These are phyloP conservation scores for Holothuria scabra DNA, from an alignment of 53 echinoderm and acorn worm species.

Conservation along the genomic window DNA sequence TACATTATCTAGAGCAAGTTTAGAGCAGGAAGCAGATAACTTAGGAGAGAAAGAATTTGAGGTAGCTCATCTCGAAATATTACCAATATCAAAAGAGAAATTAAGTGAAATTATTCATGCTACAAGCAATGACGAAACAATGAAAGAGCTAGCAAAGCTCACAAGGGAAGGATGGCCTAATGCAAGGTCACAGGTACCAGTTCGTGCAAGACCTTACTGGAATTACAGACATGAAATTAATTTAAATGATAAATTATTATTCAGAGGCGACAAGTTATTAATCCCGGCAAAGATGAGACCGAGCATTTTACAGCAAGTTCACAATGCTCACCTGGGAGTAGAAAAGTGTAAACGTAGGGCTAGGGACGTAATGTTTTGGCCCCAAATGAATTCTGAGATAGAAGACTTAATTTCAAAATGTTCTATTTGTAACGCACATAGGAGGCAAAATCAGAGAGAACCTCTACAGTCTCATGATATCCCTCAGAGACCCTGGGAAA, in stretches of 20 bases:
- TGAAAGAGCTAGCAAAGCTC: background rate
- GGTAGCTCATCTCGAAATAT: too few species aligned
- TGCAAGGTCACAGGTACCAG: background rate
- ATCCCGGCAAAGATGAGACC: too few species aligned
- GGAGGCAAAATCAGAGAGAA: background rate
- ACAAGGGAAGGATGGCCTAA: constrained; percentile 42
- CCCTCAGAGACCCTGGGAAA: too few species aligned
- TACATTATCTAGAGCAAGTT: constrained; percentile 36
- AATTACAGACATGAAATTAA: constrained; percentile 52
- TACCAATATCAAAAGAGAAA: too few species aligned
- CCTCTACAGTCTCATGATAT: too few species aligned
- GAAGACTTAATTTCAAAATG: too few species aligned
- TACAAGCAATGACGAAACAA: constrained; percentile 23
- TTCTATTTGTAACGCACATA: constrained; percentile 42
- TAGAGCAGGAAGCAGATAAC: too few species aligned
- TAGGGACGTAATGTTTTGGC: constrained; percentile 39
- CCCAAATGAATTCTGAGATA: constrained; percentile 57
- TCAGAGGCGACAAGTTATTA: constrained; percentile 16
- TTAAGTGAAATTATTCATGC: too few species aligned
- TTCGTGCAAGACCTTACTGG: constrained; percentile 42
- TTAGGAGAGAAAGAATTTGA: too few species aligned
- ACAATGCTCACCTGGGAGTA: constrained; percentile 14
- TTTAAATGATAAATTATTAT: constrained; percentile 38
- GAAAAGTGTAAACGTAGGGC: constrained; percentile 7
- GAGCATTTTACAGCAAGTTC: too few species aligned